Conservation (phyloP, 1,140 invertebrate species). For the Lepidurus arcticus region DNA sequence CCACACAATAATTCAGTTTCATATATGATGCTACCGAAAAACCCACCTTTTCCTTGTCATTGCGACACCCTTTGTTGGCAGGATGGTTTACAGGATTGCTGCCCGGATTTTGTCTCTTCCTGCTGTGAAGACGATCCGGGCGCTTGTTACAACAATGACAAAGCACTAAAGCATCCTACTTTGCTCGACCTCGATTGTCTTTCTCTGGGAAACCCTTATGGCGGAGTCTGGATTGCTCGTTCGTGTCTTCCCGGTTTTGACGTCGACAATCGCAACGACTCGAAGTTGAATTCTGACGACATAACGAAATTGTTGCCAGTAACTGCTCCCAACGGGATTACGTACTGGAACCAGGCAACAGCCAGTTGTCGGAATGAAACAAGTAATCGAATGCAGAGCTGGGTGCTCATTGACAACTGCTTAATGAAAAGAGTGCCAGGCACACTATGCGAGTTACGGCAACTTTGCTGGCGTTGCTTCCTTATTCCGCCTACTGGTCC, state of each 20-base stretch:
- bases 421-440: not conserved
- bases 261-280: not conserved
- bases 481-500: not conserved
- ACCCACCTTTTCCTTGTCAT: not conserved
- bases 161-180: not conserved
- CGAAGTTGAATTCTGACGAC: not conserved
- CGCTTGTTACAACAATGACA: conserved; percentile 17
- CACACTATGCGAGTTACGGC: not conserved
- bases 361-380: not conserved
- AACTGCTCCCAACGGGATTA: not conserved
- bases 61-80: conserved; percentile 9
- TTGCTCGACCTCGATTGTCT: conserved; percentile 6
- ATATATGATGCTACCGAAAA: not conserved
- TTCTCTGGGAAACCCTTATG: conserved; percentile 13
- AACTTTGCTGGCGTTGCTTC: not conserved
- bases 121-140: conserved; percentile 16
- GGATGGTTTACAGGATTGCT: not conserved
- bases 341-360: not conserved
- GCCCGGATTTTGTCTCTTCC: conserved; percentile 2
- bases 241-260: not conserved
- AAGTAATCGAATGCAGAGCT: not conserved
- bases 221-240: not conserved
- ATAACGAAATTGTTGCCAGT: not conserved
- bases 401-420: not conserved
- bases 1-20: not conserved